Base-by-base conservation (phyloP, 1,140 invertebrate genomes). In the Solen grandis region DNA sequence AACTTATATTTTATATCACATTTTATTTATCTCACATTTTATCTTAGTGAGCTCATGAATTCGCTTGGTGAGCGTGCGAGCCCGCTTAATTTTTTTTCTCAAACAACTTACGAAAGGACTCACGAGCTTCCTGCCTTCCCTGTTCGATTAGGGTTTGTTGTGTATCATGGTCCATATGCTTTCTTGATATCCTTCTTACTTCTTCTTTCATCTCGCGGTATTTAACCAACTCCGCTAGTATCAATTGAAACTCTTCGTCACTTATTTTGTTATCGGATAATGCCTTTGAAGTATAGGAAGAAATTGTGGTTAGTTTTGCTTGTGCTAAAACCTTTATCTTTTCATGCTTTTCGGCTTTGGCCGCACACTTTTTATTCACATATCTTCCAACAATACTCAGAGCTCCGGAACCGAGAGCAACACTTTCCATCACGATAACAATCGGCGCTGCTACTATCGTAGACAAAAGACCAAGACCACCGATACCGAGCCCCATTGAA, bases 261-360 rank as follows among this genome's bases (percentile, higher is more conserved):
- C 5, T 10, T 5, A 65, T 65, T 65, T 10, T 5, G 33, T 33
- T 22, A 35, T 65, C 60, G 4, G 31, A 16, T 8, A 65, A 22
- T 35, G 60, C 60, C 16, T 33, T 33, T 33, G 60, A 65, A 13
- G 36, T 65, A 22, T 31, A 22, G 14, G 5, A 5, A 10, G 25
- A 10, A 5, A 65, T 65, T 8, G 60, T 65, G 22, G 29, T 65
- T 22, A 65, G 33, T 22, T 65, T 65, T 25, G 16, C 22, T 14
- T 65, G 5, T 65, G 60, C 60, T 14, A 65, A 22, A 13, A 35
- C 33, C 22, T 33, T 65, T 25, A 31, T 65, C 33, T 65, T 33
- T 25, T 65, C 60, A 35, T 65, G 60, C 29, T 65, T 65, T 33
- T 33, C 31, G 33, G 60, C 60, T 65, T 65, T 65, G 25, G 22